These are phyloP conservation scores for Genyomyrus donnyi DNA, from an alignment of 2,113 vertebrate species.

Conservation along the genomic window DNA sequence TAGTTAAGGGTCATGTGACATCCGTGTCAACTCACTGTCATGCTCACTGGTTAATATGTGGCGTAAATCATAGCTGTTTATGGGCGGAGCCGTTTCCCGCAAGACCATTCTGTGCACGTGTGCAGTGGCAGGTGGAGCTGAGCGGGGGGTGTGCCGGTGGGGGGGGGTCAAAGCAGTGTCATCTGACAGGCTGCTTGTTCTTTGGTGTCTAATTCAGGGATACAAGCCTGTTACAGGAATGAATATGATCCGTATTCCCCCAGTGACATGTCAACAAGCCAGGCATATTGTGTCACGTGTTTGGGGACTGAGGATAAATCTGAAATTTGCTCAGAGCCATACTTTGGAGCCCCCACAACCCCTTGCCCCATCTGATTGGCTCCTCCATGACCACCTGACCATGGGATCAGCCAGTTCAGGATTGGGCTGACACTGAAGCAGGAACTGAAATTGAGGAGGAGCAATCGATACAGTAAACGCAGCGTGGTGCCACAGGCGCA, in stretches of 20 bases:
- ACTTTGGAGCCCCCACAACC: not conserved
- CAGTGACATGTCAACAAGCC: not conserved
- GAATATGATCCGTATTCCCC: not conserved
- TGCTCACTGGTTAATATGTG: not conserved
- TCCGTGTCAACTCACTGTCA: not conserved
- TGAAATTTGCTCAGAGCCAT: not conserved
- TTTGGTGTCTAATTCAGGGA: not conserved
- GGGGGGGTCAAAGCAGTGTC: not conserved
- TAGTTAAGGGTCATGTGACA: not conserved
- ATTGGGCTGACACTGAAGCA: not conserved
- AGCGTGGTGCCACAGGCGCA: not conserved
- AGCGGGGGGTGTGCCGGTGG: not conserved
- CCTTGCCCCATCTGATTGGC: not conserved
- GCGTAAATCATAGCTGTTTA: not conserved
- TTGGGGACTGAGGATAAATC: not conserved
- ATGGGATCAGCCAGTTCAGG: not conserved
- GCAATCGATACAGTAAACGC: not conserved
- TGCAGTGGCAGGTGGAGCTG: not conserved
- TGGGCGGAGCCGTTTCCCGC: not conserved
- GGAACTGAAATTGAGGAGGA: not conserved
- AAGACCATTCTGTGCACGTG: not conserved
- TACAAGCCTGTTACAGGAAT: not conserved
- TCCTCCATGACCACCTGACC: not conserved
- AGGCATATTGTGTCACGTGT: not conserved
- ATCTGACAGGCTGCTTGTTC: not conserved